Base-by-base conservation (phyloP, 2,113 vertebrate genomes). In the Martes martes region DNA sequence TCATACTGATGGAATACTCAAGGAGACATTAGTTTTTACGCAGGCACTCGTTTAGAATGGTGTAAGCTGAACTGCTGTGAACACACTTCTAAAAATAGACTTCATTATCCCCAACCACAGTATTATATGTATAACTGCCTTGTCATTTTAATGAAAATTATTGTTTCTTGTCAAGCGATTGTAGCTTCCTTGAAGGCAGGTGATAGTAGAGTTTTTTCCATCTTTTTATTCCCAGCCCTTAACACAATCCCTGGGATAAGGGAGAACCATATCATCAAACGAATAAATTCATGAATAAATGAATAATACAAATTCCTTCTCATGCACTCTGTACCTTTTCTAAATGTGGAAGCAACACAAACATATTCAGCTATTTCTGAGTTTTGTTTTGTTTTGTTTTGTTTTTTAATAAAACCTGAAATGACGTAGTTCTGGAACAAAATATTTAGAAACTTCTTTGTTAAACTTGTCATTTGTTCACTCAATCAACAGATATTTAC, bases 111-210 rank as follows among this genome's bases (percentile, higher is more conserved):
- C 16, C 0, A 91, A 28, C 79, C 65, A 96, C 31, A 96, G 65
- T 78, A 86, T 36, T 47, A 65, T 15, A 97, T 11, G 33, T 93
- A 52, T 65, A 95, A 91, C 18, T 95, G 1, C 26, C 65, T 97
- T 97, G 86, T 90, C 87, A 94, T 92, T 95, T 94, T 91, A 95
- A 89, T 28, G 31, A 69, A 92, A 96, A 94, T 52, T 52, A 84
- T 39, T 50, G 4, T 78, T 73, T 63, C 81, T 19, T 42, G 16
- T 73, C 31, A 74, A 74, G n/a, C 85, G 67, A 93, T 4, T 55
- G 14, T 4, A 97, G 59, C 19, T 87, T 95, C 33, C 36, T 94
- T 89, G 61, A 93, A 91, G n/a, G 57, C 11, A 86, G 24, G 26
- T 1, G 4, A 6, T 23, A 13, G n/a, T 33, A 5, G 23, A 23